Conservation (phyloP, 2,113 vertebrate genomes). For the Silurus glanis region DNA sequence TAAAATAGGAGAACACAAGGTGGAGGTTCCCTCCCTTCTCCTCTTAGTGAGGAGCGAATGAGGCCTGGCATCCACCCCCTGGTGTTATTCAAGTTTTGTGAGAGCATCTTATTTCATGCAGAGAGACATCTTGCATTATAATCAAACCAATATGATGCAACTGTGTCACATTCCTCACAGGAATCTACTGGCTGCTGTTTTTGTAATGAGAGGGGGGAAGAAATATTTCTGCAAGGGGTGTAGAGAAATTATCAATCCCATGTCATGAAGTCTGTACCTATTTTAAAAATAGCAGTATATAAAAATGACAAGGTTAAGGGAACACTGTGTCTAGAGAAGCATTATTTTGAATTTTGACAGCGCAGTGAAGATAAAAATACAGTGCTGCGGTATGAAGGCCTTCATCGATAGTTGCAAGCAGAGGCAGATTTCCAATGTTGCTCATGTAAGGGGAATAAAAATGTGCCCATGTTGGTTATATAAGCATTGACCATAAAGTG, state of each 20-base stretch:
- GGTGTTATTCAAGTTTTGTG: slow-evolving; percentile 50
- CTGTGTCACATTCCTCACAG: slow-evolving; percentile 46
- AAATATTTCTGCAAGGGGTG: slow-evolving; percentile 16
- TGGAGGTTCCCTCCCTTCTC: slow-evolving; percentile 11
- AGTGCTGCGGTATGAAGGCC: background rate
- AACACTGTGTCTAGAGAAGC: slow-evolving; percentile 16
- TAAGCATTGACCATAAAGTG: background rate
- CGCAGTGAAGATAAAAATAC: slow-evolving; percentile 5
- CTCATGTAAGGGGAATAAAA: background rate
- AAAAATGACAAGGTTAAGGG: slow-evolving; percentile 19
- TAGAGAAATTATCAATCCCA: slow-evolving; percentile 19
- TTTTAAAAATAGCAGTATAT: slow-evolving; percentile 27
- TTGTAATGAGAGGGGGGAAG: slow-evolving; percentile 23
- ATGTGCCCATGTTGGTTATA: background rate
- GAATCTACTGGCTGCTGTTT: slow-evolving; percentile 39
- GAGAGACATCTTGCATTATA: slow-evolving; percentile 49
- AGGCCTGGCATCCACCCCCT: slow-evolving; percentile 6
- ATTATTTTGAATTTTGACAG: slow-evolving; percentile 27
- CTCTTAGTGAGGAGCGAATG: slow-evolving; percentile 1
- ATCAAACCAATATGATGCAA: slow-evolving; percentile 52
- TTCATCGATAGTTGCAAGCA: slow-evolving; percentile 17
- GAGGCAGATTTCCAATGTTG: background rate
- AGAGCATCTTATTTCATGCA: slow-evolving; percentile 49
- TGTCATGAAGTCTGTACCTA: background rate
- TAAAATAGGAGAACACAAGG: slow-evolving; percentile 41